These are phyloP conservation scores for Teleogryllus occipitalis DNA, from an alignment of 1,140 invertebrate species.

Conservation along the genomic window DNA sequence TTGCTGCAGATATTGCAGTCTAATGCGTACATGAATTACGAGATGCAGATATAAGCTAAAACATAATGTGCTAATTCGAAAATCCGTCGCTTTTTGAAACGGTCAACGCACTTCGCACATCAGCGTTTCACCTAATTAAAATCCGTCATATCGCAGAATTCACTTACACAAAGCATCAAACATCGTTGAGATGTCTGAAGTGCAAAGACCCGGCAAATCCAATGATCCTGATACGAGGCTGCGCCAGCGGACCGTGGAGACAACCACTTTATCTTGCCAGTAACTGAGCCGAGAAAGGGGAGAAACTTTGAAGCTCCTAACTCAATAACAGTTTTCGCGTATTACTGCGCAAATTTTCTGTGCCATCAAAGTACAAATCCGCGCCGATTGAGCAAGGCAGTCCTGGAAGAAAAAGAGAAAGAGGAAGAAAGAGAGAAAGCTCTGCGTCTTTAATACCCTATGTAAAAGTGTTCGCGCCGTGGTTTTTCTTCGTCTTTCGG, in stretches of 20 bases:
- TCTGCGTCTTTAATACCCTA: not conserved
- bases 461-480: not conserved
- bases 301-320: not conserved
- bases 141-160: no score
- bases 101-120: no score
- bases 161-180: no score
- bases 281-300: not conserved
- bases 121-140: no score
- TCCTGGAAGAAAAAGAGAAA: not conserved
- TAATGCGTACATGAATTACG: no score
- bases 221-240: no score
- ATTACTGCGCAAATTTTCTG: not conserved
- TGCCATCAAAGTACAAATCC: not conserved
- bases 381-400: not conserved
- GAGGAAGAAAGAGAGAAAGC: not conserved
- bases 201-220: no score
- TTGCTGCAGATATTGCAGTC: no score
- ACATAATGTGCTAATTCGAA: no score
- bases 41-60: no score
- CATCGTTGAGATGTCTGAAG: no score
- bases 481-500: not conserved
- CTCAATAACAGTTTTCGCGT: not conserved
- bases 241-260: not conserved
- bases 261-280: not conserved
- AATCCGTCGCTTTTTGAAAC: no score